These are phyloP conservation scores for Leptogaster cylindrica DNA, from an alignment of 2,888 invertebrate species.

Conservation along the genomic window DNA sequence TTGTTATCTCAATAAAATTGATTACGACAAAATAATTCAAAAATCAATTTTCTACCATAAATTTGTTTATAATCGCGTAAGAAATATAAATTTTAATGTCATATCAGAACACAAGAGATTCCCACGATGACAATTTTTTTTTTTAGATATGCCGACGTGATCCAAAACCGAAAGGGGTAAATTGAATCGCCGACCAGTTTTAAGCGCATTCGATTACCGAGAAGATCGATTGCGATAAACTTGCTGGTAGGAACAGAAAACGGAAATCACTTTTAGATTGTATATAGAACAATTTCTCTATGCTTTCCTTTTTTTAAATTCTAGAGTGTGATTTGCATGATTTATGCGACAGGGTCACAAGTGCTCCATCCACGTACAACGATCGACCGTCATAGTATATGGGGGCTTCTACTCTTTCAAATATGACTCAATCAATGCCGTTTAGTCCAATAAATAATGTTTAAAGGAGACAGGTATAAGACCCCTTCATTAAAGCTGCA, in stretches of 20 bases:
- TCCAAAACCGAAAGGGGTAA: slow-evolving; percentile 2
- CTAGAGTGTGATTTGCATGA: slow-evolving; percentile 16
- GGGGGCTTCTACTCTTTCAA: not conserved
- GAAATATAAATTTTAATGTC: slow-evolving; percentile 33
- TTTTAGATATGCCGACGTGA: slow-evolving; percentile 19
- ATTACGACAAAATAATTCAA: slow-evolving; percentile 3
- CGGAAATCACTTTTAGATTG: too few species aligned
- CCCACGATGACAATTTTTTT: slow-evolving; percentile 26
- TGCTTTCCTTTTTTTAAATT: too few species aligned
- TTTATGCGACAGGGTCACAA: slow-evolving; percentile 27
- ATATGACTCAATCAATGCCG: slow-evolving; percentile 44
- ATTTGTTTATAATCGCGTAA: slow-evolving; percentile 32
- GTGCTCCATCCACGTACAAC: not conserved
- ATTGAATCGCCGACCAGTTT: slow-evolving; percentile 20
- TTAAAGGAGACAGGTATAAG: slow-evolving; percentile 39
- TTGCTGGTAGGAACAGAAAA: too few species aligned
- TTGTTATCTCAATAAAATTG: not conserved
- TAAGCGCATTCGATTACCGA: not conserved
- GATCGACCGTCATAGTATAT: not conserved
- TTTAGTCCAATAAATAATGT: slow-evolving; percentile 40
- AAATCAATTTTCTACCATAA: slow-evolving; percentile 29
- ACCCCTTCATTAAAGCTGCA: slow-evolving; percentile 39
- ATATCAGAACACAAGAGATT: not conserved
- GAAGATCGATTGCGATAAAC: too few species aligned
- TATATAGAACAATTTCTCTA: too few species aligned